Evolutionary conservation across 1,140 invertebrate species (phyloP).

Genomic region (Cyclina sinensis): DNA sequence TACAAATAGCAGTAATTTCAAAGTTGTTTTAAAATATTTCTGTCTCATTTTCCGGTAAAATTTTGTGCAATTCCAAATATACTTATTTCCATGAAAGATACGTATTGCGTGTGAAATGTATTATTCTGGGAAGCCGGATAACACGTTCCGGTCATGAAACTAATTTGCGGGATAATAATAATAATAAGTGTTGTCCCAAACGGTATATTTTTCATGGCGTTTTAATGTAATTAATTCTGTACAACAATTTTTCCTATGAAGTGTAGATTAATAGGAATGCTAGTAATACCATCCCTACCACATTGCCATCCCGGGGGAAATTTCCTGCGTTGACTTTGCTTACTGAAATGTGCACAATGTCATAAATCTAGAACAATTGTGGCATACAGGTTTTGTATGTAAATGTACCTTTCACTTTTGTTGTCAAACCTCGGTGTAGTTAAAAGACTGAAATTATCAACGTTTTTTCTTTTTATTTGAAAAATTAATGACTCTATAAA

Average conservation of each 20-base stretch:
- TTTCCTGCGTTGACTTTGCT: neutral
- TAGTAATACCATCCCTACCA: neutral
- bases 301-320: neutral
- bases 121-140: no score
- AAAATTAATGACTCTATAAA: no score
- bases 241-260: neutral
- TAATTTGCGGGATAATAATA: neutral
- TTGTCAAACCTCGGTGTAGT: no score
- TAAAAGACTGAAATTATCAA: no score
- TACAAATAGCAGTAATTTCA: no score
- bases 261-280: neutral
- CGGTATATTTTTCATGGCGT: neutral
- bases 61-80: no score
- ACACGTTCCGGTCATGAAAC: neutral
- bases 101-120: neutral
- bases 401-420: no score
- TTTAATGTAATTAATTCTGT: neutral
- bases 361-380: neutral
- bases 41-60: no score
- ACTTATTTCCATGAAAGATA: no score
- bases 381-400: no score
- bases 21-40: no score
- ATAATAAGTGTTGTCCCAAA: neutral
- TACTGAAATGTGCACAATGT: neutral
- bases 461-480: no score